phyloP scores from a whole-genome alignment of 1,140 invertebrate genomes.

The Dreissena rostriformis region DNA sequence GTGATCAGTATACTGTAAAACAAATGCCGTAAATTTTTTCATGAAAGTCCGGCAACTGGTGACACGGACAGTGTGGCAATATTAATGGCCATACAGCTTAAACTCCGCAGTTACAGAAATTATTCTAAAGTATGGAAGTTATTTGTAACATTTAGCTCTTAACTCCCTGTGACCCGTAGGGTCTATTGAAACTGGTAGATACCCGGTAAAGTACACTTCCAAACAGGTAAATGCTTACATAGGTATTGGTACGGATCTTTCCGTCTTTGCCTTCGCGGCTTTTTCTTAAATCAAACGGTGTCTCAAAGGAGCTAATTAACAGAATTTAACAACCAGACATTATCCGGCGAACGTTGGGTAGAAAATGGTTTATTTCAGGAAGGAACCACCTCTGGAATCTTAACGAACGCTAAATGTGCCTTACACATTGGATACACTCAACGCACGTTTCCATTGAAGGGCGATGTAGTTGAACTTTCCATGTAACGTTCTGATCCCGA shows the following conservation, averaged over 20 bases:
- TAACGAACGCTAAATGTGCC: conserved; percentile 25
- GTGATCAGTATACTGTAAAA: too few relatives aligned
- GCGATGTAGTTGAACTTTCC: conserved; percentile 33
- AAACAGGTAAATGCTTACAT: conserved; percentile 61
- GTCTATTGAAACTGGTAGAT: too few relatives aligned
- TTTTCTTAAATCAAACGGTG: conserved; percentile 2
- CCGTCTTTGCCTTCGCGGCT: conserved; percentile 35
- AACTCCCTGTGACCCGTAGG: too few relatives aligned
- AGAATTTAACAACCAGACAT: conserved; percentile 9
- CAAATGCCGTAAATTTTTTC: too few relatives aligned
- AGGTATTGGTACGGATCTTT: conserved; percentile 44
- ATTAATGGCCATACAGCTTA: too few relatives aligned
- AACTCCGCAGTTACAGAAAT: too few relatives aligned
- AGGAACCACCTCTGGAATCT: not conserved
- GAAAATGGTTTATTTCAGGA: not conserved
- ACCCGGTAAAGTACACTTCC: conserved; percentile 57
- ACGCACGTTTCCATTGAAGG: not conserved
- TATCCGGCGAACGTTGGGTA: not conserved
- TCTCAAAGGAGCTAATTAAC: not conserved
- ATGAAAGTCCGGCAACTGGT: too few relatives aligned
- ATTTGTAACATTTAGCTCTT: too few relatives aligned
- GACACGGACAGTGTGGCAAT: too few relatives aligned
- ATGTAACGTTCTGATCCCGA: too few relatives aligned
- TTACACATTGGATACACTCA: conserved; percentile 26
- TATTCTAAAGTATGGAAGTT: too few relatives aligned